phyloP scores from a whole-genome alignment of 2,797 vertebrate species.

The Ficedula albicollis region DNA sequence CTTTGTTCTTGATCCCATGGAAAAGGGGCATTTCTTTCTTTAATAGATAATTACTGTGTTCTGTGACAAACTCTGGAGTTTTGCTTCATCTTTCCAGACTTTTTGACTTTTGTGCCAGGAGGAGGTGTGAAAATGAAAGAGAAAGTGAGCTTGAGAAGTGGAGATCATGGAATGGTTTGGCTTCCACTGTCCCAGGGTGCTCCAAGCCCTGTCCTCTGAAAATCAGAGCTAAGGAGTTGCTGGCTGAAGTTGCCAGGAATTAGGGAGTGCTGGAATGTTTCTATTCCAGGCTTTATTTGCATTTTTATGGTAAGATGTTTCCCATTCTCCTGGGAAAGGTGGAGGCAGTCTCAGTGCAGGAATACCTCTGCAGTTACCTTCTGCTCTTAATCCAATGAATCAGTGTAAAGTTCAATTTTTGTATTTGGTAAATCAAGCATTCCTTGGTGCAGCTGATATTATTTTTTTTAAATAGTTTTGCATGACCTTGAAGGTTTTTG shows the following conservation, averaged over 20 bases:
- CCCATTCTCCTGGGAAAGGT: background rate
- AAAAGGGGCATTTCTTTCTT: background rate
- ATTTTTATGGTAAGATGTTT: background rate
- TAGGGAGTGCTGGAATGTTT: background rate
- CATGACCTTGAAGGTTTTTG: conserved; percentile 69
- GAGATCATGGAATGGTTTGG: background rate
- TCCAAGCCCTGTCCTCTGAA: background rate
- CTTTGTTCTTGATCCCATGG: background rate
- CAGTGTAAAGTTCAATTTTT: background rate
- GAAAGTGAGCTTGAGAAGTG: background rate
- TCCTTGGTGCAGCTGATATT: background rate
- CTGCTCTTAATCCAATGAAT: background rate
- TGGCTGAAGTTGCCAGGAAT: background rate
- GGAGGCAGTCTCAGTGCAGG: background rate
- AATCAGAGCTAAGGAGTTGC: background rate
- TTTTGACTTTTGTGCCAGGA: background rate
- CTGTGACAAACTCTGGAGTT: background rate
- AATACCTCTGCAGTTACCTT: background rate
- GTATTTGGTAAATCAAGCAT: background rate
- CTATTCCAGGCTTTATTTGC: background rate
- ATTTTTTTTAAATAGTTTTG: background rate
- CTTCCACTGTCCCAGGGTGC: accelerated
- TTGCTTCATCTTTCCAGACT: background rate
- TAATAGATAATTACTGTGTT: background rate
- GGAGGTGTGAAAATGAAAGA: background rate